Evolutionary conservation across 2,888 invertebrate species (phyloP).

Genomic region (Eristalis tenax): DNA sequence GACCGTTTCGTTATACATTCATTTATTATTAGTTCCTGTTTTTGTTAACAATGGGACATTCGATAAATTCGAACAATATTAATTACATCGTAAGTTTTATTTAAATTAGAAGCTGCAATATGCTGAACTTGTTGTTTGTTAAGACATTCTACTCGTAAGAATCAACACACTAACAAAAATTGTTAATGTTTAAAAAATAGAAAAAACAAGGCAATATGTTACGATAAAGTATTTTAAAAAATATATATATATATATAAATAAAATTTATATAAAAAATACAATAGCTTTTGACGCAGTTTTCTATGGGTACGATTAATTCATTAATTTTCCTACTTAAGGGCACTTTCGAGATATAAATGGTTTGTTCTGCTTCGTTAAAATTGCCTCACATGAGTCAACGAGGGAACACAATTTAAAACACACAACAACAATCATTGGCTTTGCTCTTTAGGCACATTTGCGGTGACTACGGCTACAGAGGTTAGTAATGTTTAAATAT

Average conservation of each 20-base stretch:
- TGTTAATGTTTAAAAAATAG: constrained; percentile 52
- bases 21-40: constrained; percentile 51
- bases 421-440: constrained; percentile 40
- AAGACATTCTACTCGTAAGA: constrained; percentile 50
- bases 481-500: constrained; percentile 70
- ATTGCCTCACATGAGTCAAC: constrained; percentile 15
- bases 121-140: constrained; percentile 64
- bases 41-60: constrained; percentile 18
- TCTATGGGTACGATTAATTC: constrained; percentile 18
- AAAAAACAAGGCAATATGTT: constrained; percentile 48
- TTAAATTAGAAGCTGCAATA: constrained; percentile 54
- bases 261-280: constrained; percentile 69
- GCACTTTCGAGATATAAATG: constrained; percentile 63
- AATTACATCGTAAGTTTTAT: constrained; percentile 28
- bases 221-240: constrained; percentile 42
- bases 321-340: constrained; percentile 31
- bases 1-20: not conserved
- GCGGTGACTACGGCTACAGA: constrained; percentile 9
- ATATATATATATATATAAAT: constrained; percentile 56
- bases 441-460: constrained; percentile 46
- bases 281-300: constrained; percentile 32
- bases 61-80: not conserved
- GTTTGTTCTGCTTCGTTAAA: constrained; percentile 4
- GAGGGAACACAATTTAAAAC: constrained; percentile 15
- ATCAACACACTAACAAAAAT: constrained; percentile 58